phyloP scores from a whole-genome alignment of 1,140 invertebrate species.

The Pantala flavescens region DNA sequence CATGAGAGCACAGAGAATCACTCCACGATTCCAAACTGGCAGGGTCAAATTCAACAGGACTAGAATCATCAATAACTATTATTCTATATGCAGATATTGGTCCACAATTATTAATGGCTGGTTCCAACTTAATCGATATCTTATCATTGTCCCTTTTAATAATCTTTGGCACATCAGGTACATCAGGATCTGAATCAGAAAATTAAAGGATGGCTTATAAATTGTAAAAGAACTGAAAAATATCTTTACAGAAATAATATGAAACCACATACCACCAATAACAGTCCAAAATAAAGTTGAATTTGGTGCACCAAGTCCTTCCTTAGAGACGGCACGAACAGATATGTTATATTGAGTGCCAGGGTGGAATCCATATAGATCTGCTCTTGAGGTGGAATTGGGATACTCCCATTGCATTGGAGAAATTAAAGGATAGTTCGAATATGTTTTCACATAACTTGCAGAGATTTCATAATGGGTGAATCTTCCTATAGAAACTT shows the following conservation, averaged over 20 bases:
- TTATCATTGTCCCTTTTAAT: constrained; percentile 41
- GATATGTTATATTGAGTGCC: constrained; percentile 61
- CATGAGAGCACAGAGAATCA: neutral
- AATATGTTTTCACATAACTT: constrained; percentile 26
- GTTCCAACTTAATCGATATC: constrained; percentile 48
- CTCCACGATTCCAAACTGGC: constrained; percentile 16
- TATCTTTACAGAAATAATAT: neutral
- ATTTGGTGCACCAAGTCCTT: constrained; percentile 44
- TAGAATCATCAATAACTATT: constrained; percentile 54
- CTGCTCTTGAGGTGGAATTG: constrained; percentile 32
- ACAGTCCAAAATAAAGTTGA: constrained; percentile 45
- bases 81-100: constrained; percentile 59
- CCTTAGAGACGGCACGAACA: constrained; percentile 48
- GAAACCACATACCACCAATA: constrained; percentile 38
- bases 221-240: constrained; percentile 4
- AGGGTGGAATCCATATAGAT: constrained; percentile 51
- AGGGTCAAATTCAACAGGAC: constrained; percentile 45
- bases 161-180: constrained; percentile 51
- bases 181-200: constrained; percentile 44
- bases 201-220: constrained; percentile 3
- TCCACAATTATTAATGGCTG: constrained; percentile 58
- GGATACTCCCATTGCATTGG: constrained; percentile 35
- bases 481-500: constrained; percentile 48
- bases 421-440: constrained; percentile 27
- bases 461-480: constrained; percentile 43